A percentile compares a stretch with the other conserved stretches of the same genome.
Evolutionary conservation across 1,140 invertebrate species (phyloP).

Genomic region (Phortica variegata): DNA sequence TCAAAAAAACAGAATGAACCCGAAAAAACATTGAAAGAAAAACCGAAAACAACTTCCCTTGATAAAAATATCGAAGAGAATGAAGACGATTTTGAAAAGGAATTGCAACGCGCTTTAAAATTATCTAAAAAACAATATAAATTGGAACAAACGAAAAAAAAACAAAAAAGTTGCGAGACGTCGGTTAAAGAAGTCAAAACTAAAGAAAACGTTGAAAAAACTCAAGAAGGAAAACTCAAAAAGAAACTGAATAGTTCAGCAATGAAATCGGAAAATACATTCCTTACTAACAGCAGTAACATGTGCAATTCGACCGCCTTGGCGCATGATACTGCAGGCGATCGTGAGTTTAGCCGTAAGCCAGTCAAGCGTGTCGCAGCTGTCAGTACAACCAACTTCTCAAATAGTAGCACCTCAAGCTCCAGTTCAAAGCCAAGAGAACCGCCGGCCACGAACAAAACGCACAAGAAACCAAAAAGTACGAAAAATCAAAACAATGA

Average conservation of each 20-base stretch:
- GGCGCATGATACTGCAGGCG: constrained; percentile 16
- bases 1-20: neutral
- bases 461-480: neutral
- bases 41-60: too few relatives aligned
- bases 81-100: constrained; percentile 6
- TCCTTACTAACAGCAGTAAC: constrained; percentile 32
- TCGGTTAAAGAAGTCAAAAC: too few relatives aligned
- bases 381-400: neutral
- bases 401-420: constrained; percentile 4
- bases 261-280: constrained; percentile 6
- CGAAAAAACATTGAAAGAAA: neutral
- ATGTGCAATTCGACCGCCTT: constrained; percentile 38
- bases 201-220: neutral
- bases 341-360: constrained; percentile 7
- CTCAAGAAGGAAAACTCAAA: neutral
- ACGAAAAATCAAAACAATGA: neutral
- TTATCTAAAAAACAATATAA: constrained; percentile 16
- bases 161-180: neutral
- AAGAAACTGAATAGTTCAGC: neutral
- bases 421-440: neutral
- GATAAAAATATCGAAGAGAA: neutral
- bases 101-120: constrained; percentile 16
- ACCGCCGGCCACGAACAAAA: neutral
- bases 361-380: neutral
- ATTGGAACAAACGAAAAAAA: constrained; percentile 8